Evolutionary conservation across 2,797 vertebrate species (phyloP).

Genomic region (Dendrocincla tyrannina): DNA sequence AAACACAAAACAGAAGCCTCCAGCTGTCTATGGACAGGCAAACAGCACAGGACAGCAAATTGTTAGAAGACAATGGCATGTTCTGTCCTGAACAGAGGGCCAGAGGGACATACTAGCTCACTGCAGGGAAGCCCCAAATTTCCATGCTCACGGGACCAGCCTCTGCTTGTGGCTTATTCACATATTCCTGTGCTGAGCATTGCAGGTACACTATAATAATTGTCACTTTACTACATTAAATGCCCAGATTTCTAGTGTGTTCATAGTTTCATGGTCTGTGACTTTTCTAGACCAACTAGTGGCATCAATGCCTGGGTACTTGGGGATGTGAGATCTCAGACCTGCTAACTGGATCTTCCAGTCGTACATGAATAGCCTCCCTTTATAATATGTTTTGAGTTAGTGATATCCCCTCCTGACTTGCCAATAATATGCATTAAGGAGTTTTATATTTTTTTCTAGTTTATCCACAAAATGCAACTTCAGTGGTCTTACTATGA

Average conservation of each 20-base stretch:
- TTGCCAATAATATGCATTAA: not conserved
- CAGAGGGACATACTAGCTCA: not conserved
- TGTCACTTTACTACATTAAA: not conserved
- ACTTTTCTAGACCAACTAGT: not conserved
- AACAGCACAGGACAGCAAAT: not conserved
- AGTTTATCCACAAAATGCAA: not conserved
- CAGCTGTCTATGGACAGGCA: not conserved
- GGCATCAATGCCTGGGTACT: not conserved
- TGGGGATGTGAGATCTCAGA: not conserved
- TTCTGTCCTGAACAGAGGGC: rapidly evolving
- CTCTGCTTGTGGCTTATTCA: not conserved
- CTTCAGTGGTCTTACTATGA: not conserved
- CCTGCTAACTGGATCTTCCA: not conserved
- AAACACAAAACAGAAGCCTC: not conserved
- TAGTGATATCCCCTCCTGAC: not conserved
- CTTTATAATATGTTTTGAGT: not conserved
- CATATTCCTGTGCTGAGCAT: not conserved
- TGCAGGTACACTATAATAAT: not conserved
- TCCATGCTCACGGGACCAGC: not conserved
- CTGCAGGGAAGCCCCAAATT: not conserved
- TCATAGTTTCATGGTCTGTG: not conserved
- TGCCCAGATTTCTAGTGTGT: not conserved
- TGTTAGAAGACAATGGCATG: not conserved
- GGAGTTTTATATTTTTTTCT: not conserved
- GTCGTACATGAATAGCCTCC: rapidly evolving